Evolutionary conservation across 2,888 invertebrate genomes (phyloP), one percentile per base, ranked within the genome.

Genomic region (Aleiodes alternator): DNA sequence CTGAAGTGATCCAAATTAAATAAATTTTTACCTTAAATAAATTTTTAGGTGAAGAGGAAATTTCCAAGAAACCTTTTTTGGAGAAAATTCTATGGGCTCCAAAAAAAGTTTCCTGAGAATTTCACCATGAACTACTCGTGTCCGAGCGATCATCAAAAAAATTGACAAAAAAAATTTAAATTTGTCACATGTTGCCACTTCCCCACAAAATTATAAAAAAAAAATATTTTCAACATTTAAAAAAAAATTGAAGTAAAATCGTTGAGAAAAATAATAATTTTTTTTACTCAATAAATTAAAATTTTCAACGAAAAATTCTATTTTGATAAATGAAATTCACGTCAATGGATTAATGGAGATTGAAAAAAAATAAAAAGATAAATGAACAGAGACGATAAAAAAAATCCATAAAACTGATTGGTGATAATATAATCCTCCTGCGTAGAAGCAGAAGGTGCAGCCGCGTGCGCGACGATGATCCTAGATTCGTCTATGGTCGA

Each of bases 401-500:
- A 50, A 64, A 29, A 16, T 61, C n/a, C n/a, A 51, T 50, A 9
- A 16, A 56, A 56, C 23, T 56, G 23, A 56, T 56, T 56, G 56
- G 56, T 64, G 64, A 48, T 43, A 43, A 59, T 34, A 64, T 64
- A 64, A 77, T 80, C 79, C 78, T 79, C 79, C 78, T 79, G 87
- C 90, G 87, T 89, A 92, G 92, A 90, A 92, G 91, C 89, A 90
- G 92, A 87, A 91, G 92, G 89, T 91, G 92, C 88, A 91, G 92
- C 85, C 92, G 93, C 84, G 89, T 86, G 84, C 88, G 90, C 82
- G 94, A 94, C 87, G 94, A 94, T 86, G 95, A 95, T 84, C 91
- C 93, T 74, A 93, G 95, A 85, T 95, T 96, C 90, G 93, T 93
- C 81, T 94, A 94, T 82, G 91, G 91, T 80, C 89, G 91, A 85